A percentile compares a stretch with the other conserved stretches of the same genome.
Conservation (phyloP, 2,888 invertebrate genomes). For the Holacanthella duospinosa region DNA sequence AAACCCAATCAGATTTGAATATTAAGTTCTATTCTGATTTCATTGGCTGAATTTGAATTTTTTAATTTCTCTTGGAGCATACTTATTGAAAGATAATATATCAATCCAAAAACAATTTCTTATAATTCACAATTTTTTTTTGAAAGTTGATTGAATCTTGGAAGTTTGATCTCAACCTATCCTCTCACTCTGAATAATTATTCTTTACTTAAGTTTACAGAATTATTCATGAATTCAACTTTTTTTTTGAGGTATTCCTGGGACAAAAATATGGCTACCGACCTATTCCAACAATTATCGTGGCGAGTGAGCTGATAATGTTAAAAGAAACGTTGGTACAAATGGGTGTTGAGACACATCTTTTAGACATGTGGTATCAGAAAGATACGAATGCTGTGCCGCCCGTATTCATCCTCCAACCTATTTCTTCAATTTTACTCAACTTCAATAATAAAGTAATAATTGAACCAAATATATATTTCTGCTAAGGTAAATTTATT, state of each 20-base stretch:
- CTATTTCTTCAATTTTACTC: conserved; percentile 89
- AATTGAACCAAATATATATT: neutral
- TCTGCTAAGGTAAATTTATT: neutral
- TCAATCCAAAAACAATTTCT: too few relatives aligned
- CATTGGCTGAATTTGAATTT: too few relatives aligned
- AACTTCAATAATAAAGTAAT: conserved; percentile 94
- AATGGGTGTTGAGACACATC: conserved; percentile 66
- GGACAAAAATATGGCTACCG: conserved; percentile 98
- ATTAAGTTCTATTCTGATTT: too few relatives aligned
- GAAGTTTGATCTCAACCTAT: too few relatives aligned
- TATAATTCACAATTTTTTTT: too few relatives aligned
- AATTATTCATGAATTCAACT: too few relatives aligned
- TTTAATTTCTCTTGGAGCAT: too few relatives aligned
- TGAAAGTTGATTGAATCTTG: too few relatives aligned
- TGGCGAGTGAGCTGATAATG: conserved; percentile 79
- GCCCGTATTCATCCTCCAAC: conserved; percentile 85
- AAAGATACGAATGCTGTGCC: conserved; percentile 95
- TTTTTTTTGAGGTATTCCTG: conserved; percentile 72
- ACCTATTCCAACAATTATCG: conserved; percentile 89
- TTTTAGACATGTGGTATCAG: conserved; percentile 89
- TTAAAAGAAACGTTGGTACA: conserved; percentile 73
- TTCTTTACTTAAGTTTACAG: too few relatives aligned
- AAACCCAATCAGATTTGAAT: too few relatives aligned
- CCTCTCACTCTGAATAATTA: too few relatives aligned
- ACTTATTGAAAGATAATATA: too few relatives aligned